Base-by-base conservation (phyloP, 1,140 invertebrate species). In the Drosophila melanogaster region DNA sequence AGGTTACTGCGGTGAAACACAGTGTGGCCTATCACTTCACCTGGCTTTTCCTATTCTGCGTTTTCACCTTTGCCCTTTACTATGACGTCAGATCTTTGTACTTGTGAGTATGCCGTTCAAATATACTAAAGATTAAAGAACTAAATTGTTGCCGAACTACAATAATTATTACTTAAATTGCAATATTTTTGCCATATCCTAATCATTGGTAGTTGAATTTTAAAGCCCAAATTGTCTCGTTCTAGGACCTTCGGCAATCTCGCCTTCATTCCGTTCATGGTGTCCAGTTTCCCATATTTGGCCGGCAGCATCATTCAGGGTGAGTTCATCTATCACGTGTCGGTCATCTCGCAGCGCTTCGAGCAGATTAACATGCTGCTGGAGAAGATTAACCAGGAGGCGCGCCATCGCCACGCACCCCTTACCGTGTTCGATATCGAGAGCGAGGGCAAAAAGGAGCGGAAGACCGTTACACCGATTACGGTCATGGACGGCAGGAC, bases 301-400 rank as follows among this genome's bases (percentile, higher is more conserved):
- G 87, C 90, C 47, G 87, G 84, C 15, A 91, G 90, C 58, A 79
- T 91, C 40, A 85, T 90, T 35, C 87, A 90, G 41, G 90, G 84
- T 1, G 84, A 90, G 72, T 92, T 92, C 61, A 79, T 90, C 58
- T 91, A 91, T 72, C 85, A 86, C 74, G 90, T 92, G 38, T 86
- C 87, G 51, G 72, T 87, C 40, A 90, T 92, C 49, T 90, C 90
- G 19, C 73, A 87, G 54, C 90, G 90, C 59, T 92, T 92, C 50
- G 60, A 70, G 55, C 72, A 74, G 57, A 72, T 92, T 44, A 92
- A 92, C 62, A 72, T 62, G n/a, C 60, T 92, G 4, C 87, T 92
- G 46, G 81, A 90, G 64, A 86, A 85, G 67, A 91, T 92, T 66
- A 92, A 91, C 67, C 72, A 83, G 53, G 90, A 92, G 70, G 79